A percentile compares a stretch with the other conserved stretches of the same genome.
Conservation (phyloP, 2,797 vertebrate genomes). For the Rallus crepitans region DNA sequence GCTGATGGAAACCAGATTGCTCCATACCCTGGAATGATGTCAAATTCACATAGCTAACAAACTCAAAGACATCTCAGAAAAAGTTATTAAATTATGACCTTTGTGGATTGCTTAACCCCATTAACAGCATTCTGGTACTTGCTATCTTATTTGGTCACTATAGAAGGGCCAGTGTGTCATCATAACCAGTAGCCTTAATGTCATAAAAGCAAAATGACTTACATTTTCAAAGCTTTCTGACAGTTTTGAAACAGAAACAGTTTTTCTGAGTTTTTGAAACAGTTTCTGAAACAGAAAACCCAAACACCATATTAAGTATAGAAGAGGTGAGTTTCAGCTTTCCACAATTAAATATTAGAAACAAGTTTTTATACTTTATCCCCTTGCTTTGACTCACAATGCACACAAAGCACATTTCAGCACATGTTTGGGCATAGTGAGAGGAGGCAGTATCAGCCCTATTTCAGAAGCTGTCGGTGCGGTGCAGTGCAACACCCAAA, state of each 20-base stretch:
- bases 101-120: not conserved
- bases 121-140: not conserved
- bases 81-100: not conserved
- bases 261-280: no score
- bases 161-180: not conserved
- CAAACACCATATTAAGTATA: not conserved
- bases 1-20: not conserved
- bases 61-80: not conserved
- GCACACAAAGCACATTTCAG: not conserved
- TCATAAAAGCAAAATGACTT: not conserved
- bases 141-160: not conserved
- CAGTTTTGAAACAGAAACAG: not conserved
- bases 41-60: not conserved
- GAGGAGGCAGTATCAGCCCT: not conserved
- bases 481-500: not conserved
- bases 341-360: not conserved
- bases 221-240: not conserved
- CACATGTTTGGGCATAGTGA: accelerated
- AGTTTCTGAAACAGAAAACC: not conserved
- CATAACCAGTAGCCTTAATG: not conserved
- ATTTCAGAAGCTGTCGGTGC: not conserved
- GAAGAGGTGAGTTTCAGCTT: not conserved
- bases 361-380: not conserved
- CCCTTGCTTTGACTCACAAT: not conserved
- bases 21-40: not conserved